phyloP scores from a whole-genome alignment of 2,797 vertebrate genomes.

The Hypotaenidia philippensis region DNA sequence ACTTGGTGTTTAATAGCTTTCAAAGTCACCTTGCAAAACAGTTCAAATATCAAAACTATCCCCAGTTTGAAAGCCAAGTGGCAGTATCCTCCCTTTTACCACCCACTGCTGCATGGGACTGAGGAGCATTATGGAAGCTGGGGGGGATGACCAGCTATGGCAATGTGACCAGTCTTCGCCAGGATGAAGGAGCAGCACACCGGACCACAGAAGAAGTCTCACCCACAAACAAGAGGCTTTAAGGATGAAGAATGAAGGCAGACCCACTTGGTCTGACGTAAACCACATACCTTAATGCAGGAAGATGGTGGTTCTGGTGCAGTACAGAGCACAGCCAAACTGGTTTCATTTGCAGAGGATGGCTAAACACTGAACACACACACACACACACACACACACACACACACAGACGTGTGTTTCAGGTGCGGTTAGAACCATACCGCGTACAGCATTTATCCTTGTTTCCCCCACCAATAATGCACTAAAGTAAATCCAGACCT shows the following conservation, averaged over 20 bases:
- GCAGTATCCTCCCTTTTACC: not conserved
- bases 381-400: not conserved
- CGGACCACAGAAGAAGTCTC: not conserved
- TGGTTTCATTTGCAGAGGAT: not conserved
- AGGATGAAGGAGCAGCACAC: not conserved
- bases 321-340: constrained; percentile 24
- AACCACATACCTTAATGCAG: not conserved
- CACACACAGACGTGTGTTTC: not conserved
- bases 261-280: constrained; percentile 9
- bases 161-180: not conserved
- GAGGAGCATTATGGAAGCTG: not conserved
- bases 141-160: not conserved
- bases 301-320: constrained; percentile 20
- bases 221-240: not conserved
- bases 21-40: not conserved
- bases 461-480: not conserved
- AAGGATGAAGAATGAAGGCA: not conserved
- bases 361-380: not conserved
- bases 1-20: constrained; percentile 36
- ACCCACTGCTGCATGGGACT: not conserved
- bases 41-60: not conserved
- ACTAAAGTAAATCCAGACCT: constrained; percentile 76
- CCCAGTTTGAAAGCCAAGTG: not conserved
- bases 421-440: constrained; percentile 26
- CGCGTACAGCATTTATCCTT: not conserved